Evolutionary conservation across 2,888 invertebrate species (phyloP).

Genomic region (Zygaena filipendulae): DNA sequence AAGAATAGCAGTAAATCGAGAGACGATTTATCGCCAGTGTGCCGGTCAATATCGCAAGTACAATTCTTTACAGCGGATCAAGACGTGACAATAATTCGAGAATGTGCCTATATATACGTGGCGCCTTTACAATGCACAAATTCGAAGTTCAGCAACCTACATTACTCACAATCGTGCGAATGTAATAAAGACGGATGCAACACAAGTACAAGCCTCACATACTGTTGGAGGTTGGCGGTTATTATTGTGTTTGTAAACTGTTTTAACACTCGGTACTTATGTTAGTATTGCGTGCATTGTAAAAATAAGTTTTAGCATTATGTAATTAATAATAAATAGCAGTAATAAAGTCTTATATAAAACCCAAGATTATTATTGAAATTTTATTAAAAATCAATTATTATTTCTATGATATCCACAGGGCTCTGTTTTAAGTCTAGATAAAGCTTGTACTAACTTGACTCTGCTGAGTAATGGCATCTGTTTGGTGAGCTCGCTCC

Average conservation of each 20-base stretch:
- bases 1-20: constrained; percentile 14
- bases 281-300: background rate
- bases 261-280: background rate
- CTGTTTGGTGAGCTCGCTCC: constrained; percentile 57
- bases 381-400: too few relatives aligned
- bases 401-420: too few relatives aligned
- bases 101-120: constrained; percentile 43
- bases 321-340: too few relatives aligned
- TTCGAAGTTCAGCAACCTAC: constrained; percentile 39
- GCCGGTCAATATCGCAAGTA: constrained; percentile 39
- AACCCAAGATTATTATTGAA: too few relatives aligned
- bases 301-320: background rate
- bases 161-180: constrained; percentile 46
- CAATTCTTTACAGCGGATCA: constrained; percentile 36
- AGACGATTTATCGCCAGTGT: constrained; percentile 25
- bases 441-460: constrained; percentile 53
- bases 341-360: too few relatives aligned
- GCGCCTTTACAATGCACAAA: constrained; percentile 28
- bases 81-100: constrained; percentile 36
- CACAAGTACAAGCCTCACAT: constrained; percentile 13
- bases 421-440: too few relatives aligned
- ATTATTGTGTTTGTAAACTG: background rate
- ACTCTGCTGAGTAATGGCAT: constrained; percentile 52
- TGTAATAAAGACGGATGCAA: constrained; percentile 47
- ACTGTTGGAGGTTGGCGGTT: background rate